Conservation (phyloP, 2,888 invertebrate genomes). For the Gortyna flavago region DNA sequence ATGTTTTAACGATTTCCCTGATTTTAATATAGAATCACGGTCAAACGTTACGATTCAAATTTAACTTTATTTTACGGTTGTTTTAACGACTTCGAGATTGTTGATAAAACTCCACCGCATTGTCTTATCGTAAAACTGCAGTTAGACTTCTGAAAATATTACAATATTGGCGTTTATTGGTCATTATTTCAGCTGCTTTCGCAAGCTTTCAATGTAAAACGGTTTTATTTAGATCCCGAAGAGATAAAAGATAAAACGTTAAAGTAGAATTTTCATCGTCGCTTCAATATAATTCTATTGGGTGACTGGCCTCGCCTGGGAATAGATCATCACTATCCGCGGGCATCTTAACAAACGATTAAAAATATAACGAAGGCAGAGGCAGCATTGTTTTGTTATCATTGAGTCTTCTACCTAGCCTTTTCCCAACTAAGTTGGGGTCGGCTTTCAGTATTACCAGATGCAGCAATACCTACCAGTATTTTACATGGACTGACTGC, state of each 20-base stretch:
- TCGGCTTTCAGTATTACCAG: background rate
- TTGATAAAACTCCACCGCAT: conserved; percentile 81
- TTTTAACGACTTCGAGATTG: conserved; percentile 83
- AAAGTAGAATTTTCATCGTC: conserved; percentile 35
- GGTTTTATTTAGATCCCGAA: conserved; percentile 56
- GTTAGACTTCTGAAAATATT: conserved; percentile 71
- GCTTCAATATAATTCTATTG: conserved; percentile 56
- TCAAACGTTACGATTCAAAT: conserved; percentile 77
- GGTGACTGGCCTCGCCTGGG: conserved; percentile 29
- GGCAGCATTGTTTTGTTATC: background rate
- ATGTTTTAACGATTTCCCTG: conserved; percentile 63
- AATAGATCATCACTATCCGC: conserved; percentile 17
- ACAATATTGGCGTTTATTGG: conserved; percentile 63
- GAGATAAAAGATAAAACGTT: conserved; percentile 49
- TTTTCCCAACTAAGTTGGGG: background rate
- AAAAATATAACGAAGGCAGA: conserved; percentile 6
- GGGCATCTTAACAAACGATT: conserved; percentile 18
- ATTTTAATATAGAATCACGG: conserved; percentile 69
- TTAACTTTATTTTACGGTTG: conserved; percentile 82
- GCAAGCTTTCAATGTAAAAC: conserved; percentile 52
- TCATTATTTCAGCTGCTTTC: conserved; percentile 57
- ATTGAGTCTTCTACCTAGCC: background rate
- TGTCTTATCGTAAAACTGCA: conserved; percentile 78
- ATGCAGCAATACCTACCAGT: background rate
- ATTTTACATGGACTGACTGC: background rate